Conservation (phyloP, 2,888 invertebrate genomes). For the Andrena dorsata region DNA sequence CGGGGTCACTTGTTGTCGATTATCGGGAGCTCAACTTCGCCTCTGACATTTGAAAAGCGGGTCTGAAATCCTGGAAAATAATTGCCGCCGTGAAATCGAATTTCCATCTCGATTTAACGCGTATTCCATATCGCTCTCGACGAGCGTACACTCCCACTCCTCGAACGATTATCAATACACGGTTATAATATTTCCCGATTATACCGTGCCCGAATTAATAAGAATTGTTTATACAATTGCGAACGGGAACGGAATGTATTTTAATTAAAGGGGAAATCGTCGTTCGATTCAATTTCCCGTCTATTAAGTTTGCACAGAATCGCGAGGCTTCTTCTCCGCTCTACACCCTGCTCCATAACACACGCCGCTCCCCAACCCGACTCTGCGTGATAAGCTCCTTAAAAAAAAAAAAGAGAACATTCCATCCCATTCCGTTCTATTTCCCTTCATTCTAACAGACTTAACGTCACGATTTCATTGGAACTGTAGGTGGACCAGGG, state of each 20-base stretch:
- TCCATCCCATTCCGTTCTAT: neutral
- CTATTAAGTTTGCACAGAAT: slow-evolving; percentile 4
- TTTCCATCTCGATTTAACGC: slow-evolving; percentile 41
- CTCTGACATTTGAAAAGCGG: slow-evolving; percentile 39
- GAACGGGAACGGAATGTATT: slow-evolving; percentile 5
- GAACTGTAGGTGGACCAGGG: neutral
- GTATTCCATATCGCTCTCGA: neutral
- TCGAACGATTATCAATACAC: slow-evolving; percentile 18
- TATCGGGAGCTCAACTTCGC: slow-evolving; percentile 24
- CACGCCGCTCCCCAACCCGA: neutral
- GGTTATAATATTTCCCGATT: slow-evolving; percentile 30
- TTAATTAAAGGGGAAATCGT: slow-evolving; percentile 30
- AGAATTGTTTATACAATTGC: slow-evolving; percentile 37
- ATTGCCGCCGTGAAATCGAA: slow-evolving; percentile 27
- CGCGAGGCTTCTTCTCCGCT: neutral
- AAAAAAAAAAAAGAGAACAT: neutral
- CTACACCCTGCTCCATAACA: neutral
- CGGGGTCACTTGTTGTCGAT: slow-evolving; percentile 41
- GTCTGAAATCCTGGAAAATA: slow-evolving; percentile 37
- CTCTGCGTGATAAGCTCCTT: no score
- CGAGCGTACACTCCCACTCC: neutral
- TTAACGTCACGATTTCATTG: neutral
- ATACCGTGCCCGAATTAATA: slow-evolving; percentile 28
- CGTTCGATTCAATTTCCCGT: slow-evolving; percentile 6
- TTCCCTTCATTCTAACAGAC: no score